Evolutionary conservation across 2,888 invertebrate species (phyloP).

Genomic region (Drosophila testacea): DNA sequence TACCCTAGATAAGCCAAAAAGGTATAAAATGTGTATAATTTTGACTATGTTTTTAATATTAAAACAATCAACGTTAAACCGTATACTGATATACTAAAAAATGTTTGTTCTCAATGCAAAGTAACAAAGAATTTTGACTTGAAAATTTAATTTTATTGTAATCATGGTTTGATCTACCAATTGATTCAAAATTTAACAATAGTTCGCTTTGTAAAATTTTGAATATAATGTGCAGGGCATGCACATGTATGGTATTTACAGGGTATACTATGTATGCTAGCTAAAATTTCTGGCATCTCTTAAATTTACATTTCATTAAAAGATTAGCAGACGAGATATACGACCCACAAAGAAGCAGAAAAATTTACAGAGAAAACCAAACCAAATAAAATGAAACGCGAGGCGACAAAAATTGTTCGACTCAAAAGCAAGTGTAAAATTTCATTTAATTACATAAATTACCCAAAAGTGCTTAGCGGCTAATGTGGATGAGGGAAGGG

Average conservation of each 20-base stretch:
- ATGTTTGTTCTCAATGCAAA: too few relatives aligned
- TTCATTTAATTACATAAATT: slow-evolving; percentile 80
- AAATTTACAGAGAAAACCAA: slow-evolving; percentile 17
- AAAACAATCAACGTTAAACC: too few relatives aligned
- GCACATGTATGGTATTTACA: background rate
- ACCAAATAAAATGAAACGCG: slow-evolving; percentile 26
- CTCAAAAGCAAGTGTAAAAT: slow-evolving; percentile 64
- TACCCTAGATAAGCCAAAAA: slow-evolving; percentile 1
- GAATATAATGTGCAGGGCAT: too few relatives aligned
- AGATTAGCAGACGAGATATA: slow-evolving; percentile 61
- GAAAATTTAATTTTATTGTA: too few relatives aligned
- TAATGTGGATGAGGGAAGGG: slow-evolving; percentile 24
- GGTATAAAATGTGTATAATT: too few relatives aligned
- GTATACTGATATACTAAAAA: too few relatives aligned
- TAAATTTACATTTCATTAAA: slow-evolving; percentile 73
- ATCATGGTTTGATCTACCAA: too few relatives aligned
- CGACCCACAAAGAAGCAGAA: slow-evolving; percentile 21
- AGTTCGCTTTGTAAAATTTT: too few relatives aligned
- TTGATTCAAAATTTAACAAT: too few relatives aligned
- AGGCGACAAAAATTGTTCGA: slow-evolving; percentile 34
- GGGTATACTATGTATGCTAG: background rate
- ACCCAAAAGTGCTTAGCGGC: slow-evolving; percentile 66
- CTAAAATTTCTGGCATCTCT: background rate
- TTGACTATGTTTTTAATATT: too few relatives aligned
- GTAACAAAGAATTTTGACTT: too few relatives aligned